A percentile compares a stretch with the other conserved stretches of the same genome.
phyloP scores from a whole-genome alignment of 2,888 invertebrate genomes.

The Drosophila siamana region DNA sequence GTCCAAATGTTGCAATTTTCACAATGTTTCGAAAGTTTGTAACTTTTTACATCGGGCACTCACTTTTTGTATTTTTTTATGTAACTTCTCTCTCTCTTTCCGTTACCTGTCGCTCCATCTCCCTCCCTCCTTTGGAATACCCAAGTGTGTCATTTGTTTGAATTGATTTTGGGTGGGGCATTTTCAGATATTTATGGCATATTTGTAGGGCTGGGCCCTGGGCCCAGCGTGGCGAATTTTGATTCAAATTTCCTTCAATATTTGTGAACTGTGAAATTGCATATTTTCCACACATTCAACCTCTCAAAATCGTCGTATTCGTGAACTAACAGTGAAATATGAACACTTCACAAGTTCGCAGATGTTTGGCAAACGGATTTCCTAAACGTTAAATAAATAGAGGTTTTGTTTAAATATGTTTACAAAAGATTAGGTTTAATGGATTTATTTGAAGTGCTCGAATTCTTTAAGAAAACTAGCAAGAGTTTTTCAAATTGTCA shows the following conservation, averaged over 20 bases:
- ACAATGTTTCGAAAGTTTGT: conserved; percentile 33
- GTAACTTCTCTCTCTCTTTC: conserved; percentile 18
- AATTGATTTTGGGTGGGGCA: conserved; percentile 46
- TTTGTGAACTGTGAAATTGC: conserved; percentile 8
- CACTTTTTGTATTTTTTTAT: too few species aligned
- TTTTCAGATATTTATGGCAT: conserved; percentile 1
- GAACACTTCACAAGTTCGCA: too few species aligned
- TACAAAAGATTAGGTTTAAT: too few species aligned
- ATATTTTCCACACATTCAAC: not conserved
- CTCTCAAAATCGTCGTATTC: too few species aligned
- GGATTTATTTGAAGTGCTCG: too few species aligned
- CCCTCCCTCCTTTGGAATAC: not conserved
- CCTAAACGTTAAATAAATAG: too few species aligned
- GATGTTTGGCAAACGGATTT: too few species aligned
- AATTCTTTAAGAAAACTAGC: too few species aligned
- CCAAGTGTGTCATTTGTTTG: conserved; percentile 10
- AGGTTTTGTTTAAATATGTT: too few species aligned
- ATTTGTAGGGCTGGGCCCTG: conserved; percentile 7
- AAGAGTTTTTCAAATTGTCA: too few species aligned
- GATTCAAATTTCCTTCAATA: conserved; percentile 2
- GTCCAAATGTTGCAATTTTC: conserved; percentile 41
- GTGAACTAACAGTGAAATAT: too few species aligned
- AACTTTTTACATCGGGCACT: conserved; percentile 15
- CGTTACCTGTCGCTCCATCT: not conserved
- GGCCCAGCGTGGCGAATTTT: conserved; percentile 19